These are phyloP conservation scores for Melanogrammus aeglefinus DNA, from an alignment of 2,797 vertebrate species.

Conservation along the genomic window DNA sequence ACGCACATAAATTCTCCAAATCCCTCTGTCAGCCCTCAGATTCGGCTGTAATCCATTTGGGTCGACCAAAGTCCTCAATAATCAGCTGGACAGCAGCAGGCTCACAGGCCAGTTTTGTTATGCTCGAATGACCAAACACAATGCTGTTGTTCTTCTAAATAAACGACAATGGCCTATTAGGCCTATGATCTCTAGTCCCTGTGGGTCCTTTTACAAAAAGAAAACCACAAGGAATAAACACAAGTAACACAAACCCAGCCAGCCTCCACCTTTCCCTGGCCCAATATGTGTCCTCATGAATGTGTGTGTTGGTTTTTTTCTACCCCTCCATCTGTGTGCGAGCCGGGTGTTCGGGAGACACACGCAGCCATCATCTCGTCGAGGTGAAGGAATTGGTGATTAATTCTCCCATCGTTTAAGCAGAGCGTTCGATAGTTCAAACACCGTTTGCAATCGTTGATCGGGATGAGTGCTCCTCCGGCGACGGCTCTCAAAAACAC, in stretches of 20 bases:
- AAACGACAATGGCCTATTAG: constrained; percentile 56
- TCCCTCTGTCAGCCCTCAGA: constrained; percentile 58
- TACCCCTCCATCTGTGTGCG: neutral
- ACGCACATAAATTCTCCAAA: constrained; percentile 31
- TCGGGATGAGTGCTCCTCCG: neutral
- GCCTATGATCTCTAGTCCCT: constrained; percentile 53
- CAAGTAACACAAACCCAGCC: neutral
- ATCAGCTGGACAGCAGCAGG: constrained; percentile 61
- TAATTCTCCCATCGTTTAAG: neutral
- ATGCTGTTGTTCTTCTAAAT: constrained; percentile 55
- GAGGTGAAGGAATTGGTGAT: neutral
- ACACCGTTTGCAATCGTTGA: neutral
- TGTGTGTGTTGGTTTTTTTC: neutral
- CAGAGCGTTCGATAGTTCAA: neutral
- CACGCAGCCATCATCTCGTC: neutral
- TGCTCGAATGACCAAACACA: constrained; percentile 58
- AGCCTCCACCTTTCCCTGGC: neutral
- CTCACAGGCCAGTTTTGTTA: constrained; percentile 57
- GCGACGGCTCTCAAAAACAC: neutral
- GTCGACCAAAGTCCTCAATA: constrained; percentile 66
- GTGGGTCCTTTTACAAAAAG: constrained; percentile 17
- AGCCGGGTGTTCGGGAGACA: neutral
- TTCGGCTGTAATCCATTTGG: constrained; percentile 66
- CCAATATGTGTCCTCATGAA: neutral
- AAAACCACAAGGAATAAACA: neutral